Evolutionary conservation across 2,113 vertebrate genomes (phyloP).

Genomic region (Lynx canadensis): DNA sequence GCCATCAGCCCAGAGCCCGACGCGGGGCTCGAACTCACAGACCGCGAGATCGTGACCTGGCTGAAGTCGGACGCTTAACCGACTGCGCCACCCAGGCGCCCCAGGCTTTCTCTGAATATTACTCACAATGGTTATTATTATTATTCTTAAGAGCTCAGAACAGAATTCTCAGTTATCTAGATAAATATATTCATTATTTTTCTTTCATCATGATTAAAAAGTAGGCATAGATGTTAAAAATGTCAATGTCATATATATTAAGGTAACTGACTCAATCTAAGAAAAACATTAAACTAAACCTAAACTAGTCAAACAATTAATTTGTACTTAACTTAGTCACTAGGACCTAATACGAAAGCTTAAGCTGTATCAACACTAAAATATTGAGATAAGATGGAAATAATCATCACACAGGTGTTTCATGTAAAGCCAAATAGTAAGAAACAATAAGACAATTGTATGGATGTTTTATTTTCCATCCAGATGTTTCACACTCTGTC

Average conservation of each 20-base stretch:
- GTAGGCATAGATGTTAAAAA: neutral
- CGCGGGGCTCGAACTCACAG: no score
- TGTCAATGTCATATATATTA: neutral
- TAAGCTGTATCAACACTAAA: neutral
- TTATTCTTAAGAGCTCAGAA: neutral
- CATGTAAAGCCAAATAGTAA: neutral
- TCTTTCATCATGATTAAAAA: neutral
- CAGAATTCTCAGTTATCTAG: neutral
- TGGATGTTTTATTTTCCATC: neutral
- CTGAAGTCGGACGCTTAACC: no score
- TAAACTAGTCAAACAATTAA: neutral
- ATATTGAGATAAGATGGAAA: neutral
- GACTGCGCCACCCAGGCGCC: no score
- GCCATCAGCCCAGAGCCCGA: no score
- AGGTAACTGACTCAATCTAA: slow-evolving; percentile 3
- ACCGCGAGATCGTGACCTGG: no score
- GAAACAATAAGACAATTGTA: neutral
- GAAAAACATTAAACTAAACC: neutral
- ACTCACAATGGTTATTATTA: neutral
- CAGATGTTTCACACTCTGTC: neutral
- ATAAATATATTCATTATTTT: neutral
- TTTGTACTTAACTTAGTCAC: neutral
- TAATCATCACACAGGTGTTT: neutral
- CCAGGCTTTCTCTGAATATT: neutral
- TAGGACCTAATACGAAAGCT: neutral